phyloP scores from a whole-genome alignment of 2,888 invertebrate genomes.

The Cosmorhoe ocellata region DNA sequence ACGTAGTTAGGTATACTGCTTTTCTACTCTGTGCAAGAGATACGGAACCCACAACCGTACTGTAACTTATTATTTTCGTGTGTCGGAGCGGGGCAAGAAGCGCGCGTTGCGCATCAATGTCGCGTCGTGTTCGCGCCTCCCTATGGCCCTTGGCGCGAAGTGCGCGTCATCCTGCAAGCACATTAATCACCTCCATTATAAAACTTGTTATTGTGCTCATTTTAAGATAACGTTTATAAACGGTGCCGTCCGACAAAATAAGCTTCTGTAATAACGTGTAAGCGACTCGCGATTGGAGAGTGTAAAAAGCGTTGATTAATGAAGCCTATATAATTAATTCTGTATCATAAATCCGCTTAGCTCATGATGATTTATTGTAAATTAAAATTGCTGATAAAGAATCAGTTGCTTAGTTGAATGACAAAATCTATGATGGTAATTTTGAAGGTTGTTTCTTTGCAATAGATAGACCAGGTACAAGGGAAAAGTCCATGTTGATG shows the following conservation, averaged over 20 bases:
- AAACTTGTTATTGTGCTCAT: constrained; percentile 81
- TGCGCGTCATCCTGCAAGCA: constrained; percentile 79
- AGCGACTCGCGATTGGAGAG: constrained; percentile 54
- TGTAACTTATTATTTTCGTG: too few species aligned
- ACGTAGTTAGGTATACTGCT: too few species aligned
- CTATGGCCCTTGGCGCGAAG: constrained; percentile 55
- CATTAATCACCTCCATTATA: constrained; percentile 81
- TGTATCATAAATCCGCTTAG: constrained; percentile 44
- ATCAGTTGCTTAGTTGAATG: too few species aligned
- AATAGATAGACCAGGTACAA: too few species aligned
- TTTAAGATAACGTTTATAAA: constrained; percentile 81
- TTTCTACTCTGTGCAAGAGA: too few species aligned
- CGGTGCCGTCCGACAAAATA: constrained; percentile 80
- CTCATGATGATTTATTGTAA: constrained; percentile 19
- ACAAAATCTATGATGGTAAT: not conserved
- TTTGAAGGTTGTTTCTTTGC: constrained; percentile 1
- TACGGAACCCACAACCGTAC: too few species aligned
- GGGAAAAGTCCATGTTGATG: constrained; percentile 14
- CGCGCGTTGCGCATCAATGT: too few species aligned
- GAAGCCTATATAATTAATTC: constrained; percentile 38
- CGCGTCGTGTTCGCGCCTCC: constrained; percentile 69
- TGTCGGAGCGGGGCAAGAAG: too few species aligned
- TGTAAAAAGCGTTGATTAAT: constrained; percentile 72
- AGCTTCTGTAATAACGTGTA: constrained; percentile 79
- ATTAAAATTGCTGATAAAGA: not conserved